Base-by-base conservation (phyloP, 2,888 invertebrate species). In the Coleophora deauratella region DNA sequence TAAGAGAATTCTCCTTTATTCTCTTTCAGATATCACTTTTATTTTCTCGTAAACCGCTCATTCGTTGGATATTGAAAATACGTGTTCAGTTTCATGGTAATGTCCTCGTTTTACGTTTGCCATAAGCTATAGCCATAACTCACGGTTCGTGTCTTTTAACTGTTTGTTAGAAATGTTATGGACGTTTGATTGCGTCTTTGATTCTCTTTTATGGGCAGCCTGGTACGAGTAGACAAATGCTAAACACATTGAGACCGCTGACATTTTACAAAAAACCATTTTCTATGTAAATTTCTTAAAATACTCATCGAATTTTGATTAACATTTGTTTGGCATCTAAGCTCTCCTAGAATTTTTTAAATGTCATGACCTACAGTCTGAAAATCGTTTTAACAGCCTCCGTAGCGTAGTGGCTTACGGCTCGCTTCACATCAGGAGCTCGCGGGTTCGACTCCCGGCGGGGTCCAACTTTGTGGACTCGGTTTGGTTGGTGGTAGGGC, bases 41-140 rank as follows among this genome's bases (percentile, higher is more conserved):
- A 57, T 55, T 45, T 44, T 49, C 44, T 44, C 53, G 48, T 59
- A 57, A 64, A 60, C 49, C 50, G 56, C 52, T 57, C 55, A 50
- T 54, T 58, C 50, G 52, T 46, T 50, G 49, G 47, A 61, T 62
- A 70, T 66, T 62, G 62, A 51, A 57, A 59, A 56, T 58, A 56
- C 53, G 50, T 62, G 61, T 60, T 62, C 59, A 53, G 53, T 53
- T 57, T 48, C 56, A 42, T 41, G 46, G 53, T 59, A 61, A 71
- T 59, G 56, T 51, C 46, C 43, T 41, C 42, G 32, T 48, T 63
- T 68, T 62, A 64, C 53, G 58, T 40, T 35, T 42, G 50, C 45
- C 21, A 21, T 21, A 21, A 21, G 21, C 21, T 21, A 21, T 6
- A 21, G 21, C 21, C 47, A 50, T 72, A 62, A 69, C 57, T 63